These are phyloP conservation scores for Lasioglossum villosulum DNA, from an alignment of 2,888 invertebrate genomes.

Conservation along the genomic window DNA sequence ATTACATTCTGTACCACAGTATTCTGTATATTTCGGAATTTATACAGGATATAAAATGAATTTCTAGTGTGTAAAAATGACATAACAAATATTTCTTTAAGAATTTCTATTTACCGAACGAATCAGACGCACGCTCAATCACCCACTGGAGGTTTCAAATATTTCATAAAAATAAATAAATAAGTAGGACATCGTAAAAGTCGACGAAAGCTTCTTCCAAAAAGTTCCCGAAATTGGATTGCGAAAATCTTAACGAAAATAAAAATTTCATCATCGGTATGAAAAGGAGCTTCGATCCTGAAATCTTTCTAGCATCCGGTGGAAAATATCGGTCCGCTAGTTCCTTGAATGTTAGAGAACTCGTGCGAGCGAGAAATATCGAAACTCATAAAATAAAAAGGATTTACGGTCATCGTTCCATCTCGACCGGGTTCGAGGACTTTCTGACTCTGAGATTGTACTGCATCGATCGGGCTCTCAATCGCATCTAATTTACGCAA, in stretches of 20 bases:
- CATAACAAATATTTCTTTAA: background rate
- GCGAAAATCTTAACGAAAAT: slow-evolving; percentile 53
- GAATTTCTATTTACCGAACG: background rate
- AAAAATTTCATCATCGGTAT: slow-evolving; percentile 34
- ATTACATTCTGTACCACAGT: background rate
- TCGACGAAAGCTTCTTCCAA: background rate
- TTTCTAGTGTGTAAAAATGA: background rate
- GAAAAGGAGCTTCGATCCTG: slow-evolving; percentile 8
- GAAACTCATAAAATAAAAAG: slow-evolving; percentile 47
- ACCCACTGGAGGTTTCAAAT: background rate
- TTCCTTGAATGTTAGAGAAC: slow-evolving; percentile 16
- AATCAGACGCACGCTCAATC: background rate
- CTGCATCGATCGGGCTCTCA: slow-evolving; percentile 34
- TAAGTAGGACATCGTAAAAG: slow-evolving; percentile 24
- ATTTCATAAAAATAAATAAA: background rate
- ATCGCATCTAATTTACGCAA: slow-evolving; percentile 48
- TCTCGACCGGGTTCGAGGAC: slow-evolving; percentile 20
- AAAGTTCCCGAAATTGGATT: slow-evolving; percentile 43
- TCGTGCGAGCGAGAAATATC: slow-evolving; percentile 19
- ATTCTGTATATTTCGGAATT: background rate
- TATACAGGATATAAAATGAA: background rate
- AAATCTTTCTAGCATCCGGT: background rate
- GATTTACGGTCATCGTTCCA: slow-evolving; percentile 47
- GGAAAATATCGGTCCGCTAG: background rate
- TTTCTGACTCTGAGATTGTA: slow-evolving; percentile 53